These are phyloP conservation scores for Onchidella celtica DNA, from an alignment of 2,888 invertebrate genomes.

Conservation along the genomic window DNA sequence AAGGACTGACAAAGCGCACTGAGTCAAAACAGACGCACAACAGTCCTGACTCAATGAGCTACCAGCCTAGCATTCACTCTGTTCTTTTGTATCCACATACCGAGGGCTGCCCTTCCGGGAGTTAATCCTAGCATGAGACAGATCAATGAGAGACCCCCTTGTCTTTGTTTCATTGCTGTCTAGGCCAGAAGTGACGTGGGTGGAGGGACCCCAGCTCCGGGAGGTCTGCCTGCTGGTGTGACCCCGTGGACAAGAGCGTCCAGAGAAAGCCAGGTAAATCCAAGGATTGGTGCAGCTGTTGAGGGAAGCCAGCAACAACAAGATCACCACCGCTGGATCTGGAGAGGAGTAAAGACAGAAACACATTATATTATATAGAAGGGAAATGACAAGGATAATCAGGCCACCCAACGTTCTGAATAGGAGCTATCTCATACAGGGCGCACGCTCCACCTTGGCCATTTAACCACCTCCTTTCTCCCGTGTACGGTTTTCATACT, in stretches of 20 bases:
- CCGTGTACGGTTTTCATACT: too few species aligned
- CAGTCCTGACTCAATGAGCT: too few species aligned
- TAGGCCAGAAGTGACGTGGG: slow-evolving; percentile 51
- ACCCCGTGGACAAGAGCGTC: slow-evolving; percentile 62
- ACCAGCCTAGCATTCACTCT: too few species aligned
- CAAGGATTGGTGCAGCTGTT: slow-evolving; percentile 87
- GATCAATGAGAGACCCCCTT: slow-evolving; percentile 17
- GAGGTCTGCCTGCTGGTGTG: slow-evolving; percentile 47
- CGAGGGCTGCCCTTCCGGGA: slow-evolving; percentile 6
- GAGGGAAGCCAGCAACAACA: slow-evolving; percentile 81
- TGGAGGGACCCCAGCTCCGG: slow-evolving; percentile 55
- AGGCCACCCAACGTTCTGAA: too few species aligned
- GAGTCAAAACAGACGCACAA: too few species aligned
- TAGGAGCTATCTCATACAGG: too few species aligned
- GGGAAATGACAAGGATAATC: too few species aligned
- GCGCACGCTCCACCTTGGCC: too few species aligned
- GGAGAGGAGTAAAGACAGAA: neutral
- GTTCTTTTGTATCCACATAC: neutral
- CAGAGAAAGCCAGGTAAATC: slow-evolving; percentile 82
- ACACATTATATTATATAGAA: too few species aligned
- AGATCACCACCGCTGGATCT: slow-evolving; percentile 64
- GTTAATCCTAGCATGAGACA: slow-evolving; percentile 2
- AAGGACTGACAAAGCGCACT: too few species aligned
- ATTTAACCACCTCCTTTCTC: too few species aligned
- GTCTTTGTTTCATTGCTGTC: slow-evolving; percentile 41